Conservation (phyloP, 2,113 vertebrate genomes). For the Chloebia gouldiae region DNA sequence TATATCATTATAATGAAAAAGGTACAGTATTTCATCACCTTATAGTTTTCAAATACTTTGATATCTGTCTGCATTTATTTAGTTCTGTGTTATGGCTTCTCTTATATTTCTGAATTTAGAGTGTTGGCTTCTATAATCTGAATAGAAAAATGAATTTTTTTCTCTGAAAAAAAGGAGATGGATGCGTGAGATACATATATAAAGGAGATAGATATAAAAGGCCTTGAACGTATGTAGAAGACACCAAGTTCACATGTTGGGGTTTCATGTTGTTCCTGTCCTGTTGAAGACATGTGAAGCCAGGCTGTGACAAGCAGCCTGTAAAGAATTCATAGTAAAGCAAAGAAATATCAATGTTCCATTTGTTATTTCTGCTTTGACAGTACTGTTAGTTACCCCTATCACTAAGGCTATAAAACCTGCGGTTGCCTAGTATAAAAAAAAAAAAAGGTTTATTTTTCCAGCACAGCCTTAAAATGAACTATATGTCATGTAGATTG, state of each 20-base stretch:
- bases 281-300: not conserved
- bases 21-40: not conserved
- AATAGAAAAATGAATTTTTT: not conserved
- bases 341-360: not conserved
- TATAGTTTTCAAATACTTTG: not conserved
- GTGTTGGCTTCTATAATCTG: not conserved
- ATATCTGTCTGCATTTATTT: not conserved
- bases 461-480: not conserved
- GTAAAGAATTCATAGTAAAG: not conserved
- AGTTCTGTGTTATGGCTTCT: not conserved
- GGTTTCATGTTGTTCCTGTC: not conserved
- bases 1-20: not conserved
- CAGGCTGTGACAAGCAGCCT: not conserved
- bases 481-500: not conserved
- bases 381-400: not conserved
- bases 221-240: not conserved
- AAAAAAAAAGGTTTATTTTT: not conserved
- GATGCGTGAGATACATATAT: not conserved
- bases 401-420: not conserved
- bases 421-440: not conserved
- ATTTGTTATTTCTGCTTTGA: not conserved
- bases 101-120: not conserved
- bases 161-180: not conserved
- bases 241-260: not conserved
- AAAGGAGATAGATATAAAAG: not conserved